Conservation (phyloP, 2,888 invertebrate genomes). For the Sarcophaga variegata region DNA sequence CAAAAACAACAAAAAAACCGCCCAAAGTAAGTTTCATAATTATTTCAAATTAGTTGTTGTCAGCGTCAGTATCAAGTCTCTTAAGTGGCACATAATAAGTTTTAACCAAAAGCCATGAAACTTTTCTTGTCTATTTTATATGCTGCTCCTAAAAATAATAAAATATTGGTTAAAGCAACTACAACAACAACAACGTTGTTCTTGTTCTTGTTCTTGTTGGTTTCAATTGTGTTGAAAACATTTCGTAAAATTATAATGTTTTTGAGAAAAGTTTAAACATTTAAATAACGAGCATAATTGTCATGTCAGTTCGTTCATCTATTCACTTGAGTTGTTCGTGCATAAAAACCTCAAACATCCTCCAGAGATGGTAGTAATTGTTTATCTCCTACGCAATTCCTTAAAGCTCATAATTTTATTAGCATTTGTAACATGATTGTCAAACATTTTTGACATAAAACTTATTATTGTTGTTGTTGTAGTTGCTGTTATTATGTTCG, state of each 20-base stretch:
- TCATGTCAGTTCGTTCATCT: conserved; percentile 20
- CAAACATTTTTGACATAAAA: conserved; percentile 43
- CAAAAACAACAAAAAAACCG: too few species aligned
- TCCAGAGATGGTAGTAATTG: conserved; percentile 50
- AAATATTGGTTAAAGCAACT: not conserved
- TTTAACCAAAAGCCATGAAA: conserved; percentile 52
- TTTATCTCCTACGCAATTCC: conserved; percentile 22
- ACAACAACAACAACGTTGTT: not conserved
- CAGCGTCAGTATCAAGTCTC: conserved; percentile 59
- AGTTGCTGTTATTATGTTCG: too few species aligned
- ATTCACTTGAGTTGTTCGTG: conserved; percentile 29
- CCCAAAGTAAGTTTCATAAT: conserved; percentile 56
- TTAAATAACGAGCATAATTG: conserved; percentile 48
- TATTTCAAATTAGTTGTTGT: conserved; percentile 63
- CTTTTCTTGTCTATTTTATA: conserved; percentile 41
- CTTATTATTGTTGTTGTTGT: too few species aligned
- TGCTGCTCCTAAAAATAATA: conserved; percentile 31
- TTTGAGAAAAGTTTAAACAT: conserved; percentile 38
- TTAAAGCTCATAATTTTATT: conserved; percentile 26
- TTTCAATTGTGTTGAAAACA: too few species aligned
- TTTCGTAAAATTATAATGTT: too few species aligned
- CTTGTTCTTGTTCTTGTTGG: too few species aligned
- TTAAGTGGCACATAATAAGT: conserved; percentile 66
- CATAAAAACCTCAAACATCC: conserved; percentile 48
- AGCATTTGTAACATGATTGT: conserved; percentile 33